A percentile compares a stretch with the other conserved stretches of the same genome.
Evolutionary conservation across 2,888 invertebrate genomes (phyloP).

Genomic region (Cosmorhoe ocellata): DNA sequence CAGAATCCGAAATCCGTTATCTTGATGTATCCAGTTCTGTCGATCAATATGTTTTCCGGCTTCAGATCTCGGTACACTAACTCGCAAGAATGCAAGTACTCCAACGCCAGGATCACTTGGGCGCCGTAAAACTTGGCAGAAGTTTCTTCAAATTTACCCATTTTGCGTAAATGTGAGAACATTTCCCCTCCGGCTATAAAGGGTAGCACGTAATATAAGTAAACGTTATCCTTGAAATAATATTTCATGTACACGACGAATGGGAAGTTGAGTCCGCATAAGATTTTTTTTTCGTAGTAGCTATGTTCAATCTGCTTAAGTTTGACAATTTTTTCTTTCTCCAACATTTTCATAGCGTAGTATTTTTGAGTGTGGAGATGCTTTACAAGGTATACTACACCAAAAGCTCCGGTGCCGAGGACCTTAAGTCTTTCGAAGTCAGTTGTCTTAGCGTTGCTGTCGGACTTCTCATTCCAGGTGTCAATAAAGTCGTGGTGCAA

Average conservation of each 20-base stretch:
- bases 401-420: slow-evolving; percentile 95
- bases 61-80: slow-evolving; percentile 95
- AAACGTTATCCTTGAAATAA: slow-evolving; percentile 93
- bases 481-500: slow-evolving; percentile 63
- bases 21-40: slow-evolving; percentile 89
- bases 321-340: slow-evolving; percentile 93
- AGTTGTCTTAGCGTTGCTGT: slow-evolving; percentile 49
- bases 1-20: slow-evolving; percentile 98
- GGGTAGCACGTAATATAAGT: slow-evolving; percentile 91
- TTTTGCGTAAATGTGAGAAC: slow-evolving; percentile 88
- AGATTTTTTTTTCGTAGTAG: slow-evolving; percentile 93
- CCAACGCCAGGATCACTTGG: slow-evolving; percentile 94
- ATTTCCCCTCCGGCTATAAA: slow-evolving; percentile 93
- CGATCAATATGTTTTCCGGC: slow-evolving; percentile 95
- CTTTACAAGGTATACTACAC: slow-evolving; percentile 88
- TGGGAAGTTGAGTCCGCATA: slow-evolving; percentile 93
- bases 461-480: slow-evolving; percentile 64
- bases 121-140: slow-evolving; percentile 94
- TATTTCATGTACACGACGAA: slow-evolving; percentile 93
- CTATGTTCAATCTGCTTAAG: slow-evolving; percentile 95
- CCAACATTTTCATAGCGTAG: slow-evolving; percentile 94
- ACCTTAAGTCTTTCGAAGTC: slow-evolving; percentile 90
- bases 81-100: slow-evolving; percentile 94
- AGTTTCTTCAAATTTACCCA: slow-evolving; percentile 87
- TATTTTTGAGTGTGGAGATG: slow-evolving; percentile 82